Evolutionary conservation across 2,797 vertebrate genomes (phyloP).

Genomic region (Microctenopoma stevenorrisi): DNA sequence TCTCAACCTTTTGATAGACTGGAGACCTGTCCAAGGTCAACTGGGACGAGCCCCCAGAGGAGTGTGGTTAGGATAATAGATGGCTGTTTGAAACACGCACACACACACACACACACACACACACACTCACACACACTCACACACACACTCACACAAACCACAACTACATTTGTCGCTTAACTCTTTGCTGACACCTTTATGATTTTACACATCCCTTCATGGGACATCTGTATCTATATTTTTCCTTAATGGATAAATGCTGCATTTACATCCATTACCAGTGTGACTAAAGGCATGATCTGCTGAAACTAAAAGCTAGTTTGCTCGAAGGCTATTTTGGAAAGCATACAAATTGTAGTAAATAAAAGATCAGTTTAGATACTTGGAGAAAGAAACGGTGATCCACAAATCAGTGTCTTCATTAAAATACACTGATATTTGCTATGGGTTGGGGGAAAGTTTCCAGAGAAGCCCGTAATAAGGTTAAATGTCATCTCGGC

Average conservation of each 20-base stretch:
- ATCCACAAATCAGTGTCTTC: constrained; percentile 8
- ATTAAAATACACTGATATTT: constrained; percentile 3
- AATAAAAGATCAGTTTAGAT: neutral
- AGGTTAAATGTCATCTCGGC: constrained; percentile 25
- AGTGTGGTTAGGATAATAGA: too few species aligned
- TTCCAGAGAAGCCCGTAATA: neutral
- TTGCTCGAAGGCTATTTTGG: neutral
- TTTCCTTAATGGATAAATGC: neutral
- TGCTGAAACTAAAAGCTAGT: neutral
- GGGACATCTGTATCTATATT: neutral
- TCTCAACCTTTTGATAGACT: too few species aligned
- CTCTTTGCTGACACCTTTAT: neutral
- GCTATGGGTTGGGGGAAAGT: neutral
- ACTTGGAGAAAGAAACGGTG: constrained; percentile 4
- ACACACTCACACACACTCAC: too few species aligned
- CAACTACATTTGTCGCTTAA: neutral
- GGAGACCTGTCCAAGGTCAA: too few species aligned
- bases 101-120: too few species aligned
- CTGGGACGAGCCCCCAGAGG: too few species aligned
- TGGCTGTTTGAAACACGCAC: too few species aligned
- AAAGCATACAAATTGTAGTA: constrained; percentile 3
- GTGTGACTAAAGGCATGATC: neutral
- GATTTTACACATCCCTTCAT: neutral
- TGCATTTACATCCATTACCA: neutral
- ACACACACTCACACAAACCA: neutral